phyloP scores from a whole-genome alignment of 2,888 invertebrate genomes.

The Leptinotarsa rubiginosa region DNA sequence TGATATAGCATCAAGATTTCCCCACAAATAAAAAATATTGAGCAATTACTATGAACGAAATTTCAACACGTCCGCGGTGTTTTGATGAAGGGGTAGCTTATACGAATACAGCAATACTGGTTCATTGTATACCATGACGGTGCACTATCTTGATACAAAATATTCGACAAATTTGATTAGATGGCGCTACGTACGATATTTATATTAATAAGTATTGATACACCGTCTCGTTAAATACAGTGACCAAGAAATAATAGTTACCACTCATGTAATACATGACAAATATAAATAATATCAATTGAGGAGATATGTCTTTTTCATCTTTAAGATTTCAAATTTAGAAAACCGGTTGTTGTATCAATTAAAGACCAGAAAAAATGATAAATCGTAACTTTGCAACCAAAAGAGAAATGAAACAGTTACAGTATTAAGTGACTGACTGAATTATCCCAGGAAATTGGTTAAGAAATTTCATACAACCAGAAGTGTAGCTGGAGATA shows the following conservation, averaged over 20 bases:
- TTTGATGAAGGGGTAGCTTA: constrained; percentile 18
- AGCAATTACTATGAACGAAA: constrained; percentile 7
- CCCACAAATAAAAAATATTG: background rate
- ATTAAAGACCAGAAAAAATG: no score
- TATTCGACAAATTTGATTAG: constrained; percentile 4
- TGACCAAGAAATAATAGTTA: constrained; percentile 18
- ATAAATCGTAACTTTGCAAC: no score
- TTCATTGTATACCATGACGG: constrained; percentile 19
- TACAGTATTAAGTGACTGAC: no score
- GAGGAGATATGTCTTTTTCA: background rate
- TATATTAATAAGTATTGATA: constrained; percentile 20
- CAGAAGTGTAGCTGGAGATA: no score
- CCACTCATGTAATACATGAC: background rate
- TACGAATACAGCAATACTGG: constrained; percentile 3
- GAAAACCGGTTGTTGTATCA: no score
- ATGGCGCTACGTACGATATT: constrained; percentile 4
- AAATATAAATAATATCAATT: background rate
- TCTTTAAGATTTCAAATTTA: no score
- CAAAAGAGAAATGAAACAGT: no score
- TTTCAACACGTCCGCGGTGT: constrained; percentile 18
- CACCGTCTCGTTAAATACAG: constrained; percentile 21
- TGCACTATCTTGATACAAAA: background rate
- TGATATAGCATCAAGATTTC: background rate
- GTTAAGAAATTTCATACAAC: no score
- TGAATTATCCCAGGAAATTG: no score